These are phyloP conservation scores for Drosophila kambysellisi DNA, from an alignment of 2,888 invertebrate genomes.

Conservation along the genomic window DNA sequence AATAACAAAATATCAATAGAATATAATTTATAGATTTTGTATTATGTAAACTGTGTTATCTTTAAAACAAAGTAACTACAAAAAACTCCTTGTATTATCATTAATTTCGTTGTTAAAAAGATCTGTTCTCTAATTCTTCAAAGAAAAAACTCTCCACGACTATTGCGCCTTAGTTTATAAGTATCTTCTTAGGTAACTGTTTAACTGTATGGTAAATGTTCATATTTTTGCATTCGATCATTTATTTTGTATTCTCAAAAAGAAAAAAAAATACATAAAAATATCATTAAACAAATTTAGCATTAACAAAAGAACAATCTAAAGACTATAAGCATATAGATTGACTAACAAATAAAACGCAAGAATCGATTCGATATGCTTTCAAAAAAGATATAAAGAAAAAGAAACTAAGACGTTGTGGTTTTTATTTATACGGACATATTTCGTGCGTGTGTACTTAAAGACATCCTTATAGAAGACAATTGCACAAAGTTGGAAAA, in stretches of 20 bases:
- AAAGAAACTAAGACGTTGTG: slow-evolving; percentile 70
- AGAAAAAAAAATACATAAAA: slow-evolving; percentile 22
- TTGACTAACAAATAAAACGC: slow-evolving; percentile 74
- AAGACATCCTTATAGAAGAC: slow-evolving; percentile 47
- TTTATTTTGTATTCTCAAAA: slow-evolving; percentile 74
- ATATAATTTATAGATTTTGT: slow-evolving; percentile 36
- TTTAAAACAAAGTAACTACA: slow-evolving; percentile 36
- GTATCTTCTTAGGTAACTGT: slow-evolving; percentile 44
- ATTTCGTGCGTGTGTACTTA: slow-evolving; percentile 69
- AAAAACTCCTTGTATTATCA: slow-evolving; percentile 52
- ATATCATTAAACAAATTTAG: slow-evolving; percentile 38
- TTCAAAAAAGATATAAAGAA: slow-evolving; percentile 49
- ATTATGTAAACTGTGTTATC: slow-evolving; percentile 39
- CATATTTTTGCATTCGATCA: slow-evolving; percentile 74
- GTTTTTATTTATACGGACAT: slow-evolving; percentile 81
- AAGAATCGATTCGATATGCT: slow-evolving; percentile 67
- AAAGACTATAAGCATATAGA: slow-evolving; percentile 72
- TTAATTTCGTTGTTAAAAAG: slow-evolving; percentile 56
- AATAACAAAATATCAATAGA: slow-evolving; percentile 41
- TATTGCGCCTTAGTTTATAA: slow-evolving; percentile 53
- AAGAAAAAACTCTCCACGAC: slow-evolving; percentile 37
- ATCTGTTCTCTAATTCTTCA: slow-evolving; percentile 56
- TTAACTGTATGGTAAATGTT: slow-evolving; percentile 60
- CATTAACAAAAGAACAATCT: slow-evolving; percentile 57
- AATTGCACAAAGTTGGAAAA: slow-evolving; percentile 76